Base-by-base conservation (phyloP, 1,140 invertebrate genomes). In the Drosophila nasuta region DNA sequence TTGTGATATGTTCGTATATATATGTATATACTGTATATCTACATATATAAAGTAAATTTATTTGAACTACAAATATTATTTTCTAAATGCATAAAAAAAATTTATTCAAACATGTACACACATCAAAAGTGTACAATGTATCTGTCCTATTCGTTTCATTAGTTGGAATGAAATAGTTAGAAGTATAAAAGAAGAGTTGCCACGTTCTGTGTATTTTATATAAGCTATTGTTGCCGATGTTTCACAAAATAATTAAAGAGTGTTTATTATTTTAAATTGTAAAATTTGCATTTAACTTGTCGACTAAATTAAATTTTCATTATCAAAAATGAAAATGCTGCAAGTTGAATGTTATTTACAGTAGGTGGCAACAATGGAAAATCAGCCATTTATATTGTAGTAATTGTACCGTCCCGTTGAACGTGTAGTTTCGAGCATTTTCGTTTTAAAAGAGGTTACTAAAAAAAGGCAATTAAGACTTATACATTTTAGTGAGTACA, bases 381-480 rank as follows among this genome's bases (percentile, higher is more conserved):
- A 64, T 58, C 58, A 72, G 51, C 67, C 71, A 75, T 81, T 67
- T 76, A 78, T 75, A 66, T 74, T 62, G 64, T 68, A 72, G 77
- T 75, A 78, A 80, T 73, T 70, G 63, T 79, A 60, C 77, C 85
- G 83, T 88, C 80, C 77, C 41, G 49, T 88, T 60, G 49, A 70
- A 78, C 59, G 70, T 88, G 75, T 52, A 41, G 59, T 17, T 71
- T 59, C 66, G 58, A 77, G 51, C 62, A 62, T 70, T 80, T 73
- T 81, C 35, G 56, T 63, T 74, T 45, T 30, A 17, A 41, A 30
- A 35, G 52, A 41, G 17, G 33, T 57, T 15, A 10, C 10, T 57
- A 38, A 54, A 54, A 28, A 52, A 54, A 15, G 25, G n/a, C n/a
- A 8, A 35, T 8, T 13, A 6, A 15, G 15, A 33, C 11, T 51